Conservation (phyloP, 1,140 invertebrate species). For the Drosophila lacteicornis region DNA sequence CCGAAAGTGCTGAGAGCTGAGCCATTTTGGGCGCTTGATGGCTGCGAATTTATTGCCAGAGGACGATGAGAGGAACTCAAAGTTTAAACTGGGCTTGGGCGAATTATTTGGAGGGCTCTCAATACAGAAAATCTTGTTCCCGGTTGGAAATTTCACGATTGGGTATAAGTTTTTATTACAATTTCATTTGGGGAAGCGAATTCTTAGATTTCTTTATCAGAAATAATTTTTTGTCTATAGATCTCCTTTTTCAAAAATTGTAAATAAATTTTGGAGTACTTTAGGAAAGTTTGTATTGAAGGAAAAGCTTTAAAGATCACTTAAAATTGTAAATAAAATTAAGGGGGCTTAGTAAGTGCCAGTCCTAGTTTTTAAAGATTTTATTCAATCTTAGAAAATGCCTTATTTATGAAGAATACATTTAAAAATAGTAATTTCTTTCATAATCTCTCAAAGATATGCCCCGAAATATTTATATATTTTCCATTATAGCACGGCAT, state of each 20-base stretch:
- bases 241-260: accelerated
- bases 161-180: background rate
- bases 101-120: background rate
- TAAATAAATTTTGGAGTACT: background rate
- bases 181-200: background rate
- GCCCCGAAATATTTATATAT: background rate
- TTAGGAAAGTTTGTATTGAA: background rate
- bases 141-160: background rate
- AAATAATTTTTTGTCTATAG: background rate
- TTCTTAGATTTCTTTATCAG: background rate
- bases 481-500: background rate
- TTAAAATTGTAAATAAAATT: background rate
- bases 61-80: slow-evolving; percentile 20
- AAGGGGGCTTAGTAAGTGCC: too few relatives aligned
- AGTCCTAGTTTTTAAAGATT: too few relatives aligned
- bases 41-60: slow-evolving; percentile 37
- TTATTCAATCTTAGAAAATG: too few relatives aligned
- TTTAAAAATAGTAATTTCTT: too few relatives aligned
- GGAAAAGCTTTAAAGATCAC: background rate
- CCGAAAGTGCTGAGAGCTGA: slow-evolving; percentile 34
- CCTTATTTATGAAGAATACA: too few relatives aligned
- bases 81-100: slow-evolving; percentile 3
- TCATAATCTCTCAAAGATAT: background rate
- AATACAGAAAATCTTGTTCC: background rate
- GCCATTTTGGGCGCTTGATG: slow-evolving; percentile 34